Percentiles rank a stretch among this genome's conserved stretches.
phyloP scores from a whole-genome alignment of 2,888 invertebrate species.

The Anthoptus insignis region DNA sequence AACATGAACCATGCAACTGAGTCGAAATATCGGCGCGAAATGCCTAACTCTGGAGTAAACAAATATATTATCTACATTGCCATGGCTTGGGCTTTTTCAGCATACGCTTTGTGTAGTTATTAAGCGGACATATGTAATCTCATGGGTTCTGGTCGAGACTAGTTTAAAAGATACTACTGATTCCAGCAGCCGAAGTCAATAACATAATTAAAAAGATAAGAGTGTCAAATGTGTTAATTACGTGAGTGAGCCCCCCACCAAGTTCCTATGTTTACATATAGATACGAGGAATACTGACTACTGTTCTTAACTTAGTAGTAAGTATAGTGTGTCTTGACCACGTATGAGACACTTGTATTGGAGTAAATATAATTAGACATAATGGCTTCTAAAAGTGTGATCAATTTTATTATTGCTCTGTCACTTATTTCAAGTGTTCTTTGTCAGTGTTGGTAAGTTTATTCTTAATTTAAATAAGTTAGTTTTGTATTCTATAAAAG shows the following conservation, averaged over 20 bases:
- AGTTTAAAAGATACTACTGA: slow-evolving; percentile 47
- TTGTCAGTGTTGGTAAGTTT: slow-evolving; percentile 55
- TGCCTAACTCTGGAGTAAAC: no score
- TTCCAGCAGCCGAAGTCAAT: slow-evolving; percentile 63
- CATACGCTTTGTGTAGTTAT: no score
- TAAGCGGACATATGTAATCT: slow-evolving; percentile 55
- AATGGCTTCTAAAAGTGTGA: neutral
- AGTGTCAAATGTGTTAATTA: slow-evolving; percentile 64
- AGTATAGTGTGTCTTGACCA: slow-evolving; percentile 7
- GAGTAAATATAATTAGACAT: neutral
- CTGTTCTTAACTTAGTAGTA: no score
- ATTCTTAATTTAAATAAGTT: no score
- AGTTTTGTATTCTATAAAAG: slow-evolving; percentile 36
- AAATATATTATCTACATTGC: no score
- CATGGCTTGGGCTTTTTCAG: no score
- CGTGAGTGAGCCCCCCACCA: slow-evolving; percentile 21
- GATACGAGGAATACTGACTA: slow-evolving; percentile 15
- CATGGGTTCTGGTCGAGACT: slow-evolving; percentile 3
- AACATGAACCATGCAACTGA: no score
- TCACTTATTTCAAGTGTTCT: slow-evolving; percentile 45
- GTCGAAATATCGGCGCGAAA: no score
- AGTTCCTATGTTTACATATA: slow-evolving; percentile 41
- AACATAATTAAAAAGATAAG: slow-evolving; percentile 68
- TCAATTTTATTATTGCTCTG: slow-evolving; percentile 33
- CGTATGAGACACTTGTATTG: neutral